Evolutionary conservation across 2,888 invertebrate genomes (phyloP).

Genomic region (Eilema caniola): DNA sequence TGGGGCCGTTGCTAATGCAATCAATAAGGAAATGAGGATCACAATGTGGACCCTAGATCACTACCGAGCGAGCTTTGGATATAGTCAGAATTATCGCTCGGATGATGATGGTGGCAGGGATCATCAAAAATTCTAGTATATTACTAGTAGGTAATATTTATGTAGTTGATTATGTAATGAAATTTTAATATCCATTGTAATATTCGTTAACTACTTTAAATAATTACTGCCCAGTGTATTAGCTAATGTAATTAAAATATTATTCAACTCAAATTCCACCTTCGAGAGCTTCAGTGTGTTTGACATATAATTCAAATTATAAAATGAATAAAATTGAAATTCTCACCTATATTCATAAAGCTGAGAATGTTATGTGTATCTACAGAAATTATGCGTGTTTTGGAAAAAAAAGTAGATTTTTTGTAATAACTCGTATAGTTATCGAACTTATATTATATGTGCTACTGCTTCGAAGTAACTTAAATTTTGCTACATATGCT

Average conservation of each 20-base stretch:
- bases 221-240: not conserved
- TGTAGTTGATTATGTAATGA: not conserved
- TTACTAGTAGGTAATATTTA: not conserved
- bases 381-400: slow-evolving; percentile 9
- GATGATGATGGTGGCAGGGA: not conserved
- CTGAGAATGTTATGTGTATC: slow-evolving; percentile 4
- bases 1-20: too few species aligned
- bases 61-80: too few species aligned
- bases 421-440: not conserved
- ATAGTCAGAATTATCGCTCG: not conserved
- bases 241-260: not conserved
- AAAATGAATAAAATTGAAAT: slow-evolving; percentile 6
- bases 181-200: not conserved
- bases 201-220: not conserved
- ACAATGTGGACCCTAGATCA: too few species aligned
- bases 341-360: not conserved
- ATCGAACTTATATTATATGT: not conserved
- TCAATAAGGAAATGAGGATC: too few species aligned
- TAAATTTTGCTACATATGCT: not conserved
- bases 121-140: not conserved
- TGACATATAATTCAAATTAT: not conserved
- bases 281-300: not conserved
- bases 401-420: not conserved
- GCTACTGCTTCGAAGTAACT: not conserved
- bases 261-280: not conserved